A percentile compares a stretch with the other conserved stretches of the same genome.
Conservation (phyloP, 2,797 vertebrate species). For the Melanotaenia pygmaea region DNA sequence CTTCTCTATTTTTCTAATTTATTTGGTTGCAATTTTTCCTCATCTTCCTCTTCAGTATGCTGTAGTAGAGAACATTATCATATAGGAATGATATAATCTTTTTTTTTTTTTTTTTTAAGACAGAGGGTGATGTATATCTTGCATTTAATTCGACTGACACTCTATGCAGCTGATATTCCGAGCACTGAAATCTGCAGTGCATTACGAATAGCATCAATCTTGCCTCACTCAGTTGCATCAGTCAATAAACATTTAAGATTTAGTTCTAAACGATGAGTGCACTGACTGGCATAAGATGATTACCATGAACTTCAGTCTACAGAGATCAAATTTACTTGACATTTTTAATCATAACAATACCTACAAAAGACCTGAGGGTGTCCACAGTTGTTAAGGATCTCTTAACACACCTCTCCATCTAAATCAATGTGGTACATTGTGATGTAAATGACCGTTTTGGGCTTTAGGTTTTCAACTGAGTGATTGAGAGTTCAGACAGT, state of each 20-base stretch:
- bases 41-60: constrained; percentile 17
- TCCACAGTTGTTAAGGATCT: constrained; percentile 66
- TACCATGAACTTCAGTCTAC: constrained; percentile 29
- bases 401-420: constrained; percentile 68
- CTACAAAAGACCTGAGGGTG: constrained; percentile 51
- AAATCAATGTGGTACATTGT: constrained; percentile 73
- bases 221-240: constrained; percentile 38
- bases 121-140: constrained; percentile 52
- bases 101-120: constrained; percentile 53
- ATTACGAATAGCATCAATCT: constrained; percentile 37
- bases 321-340: constrained; percentile 46
- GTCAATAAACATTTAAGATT: constrained; percentile 61
- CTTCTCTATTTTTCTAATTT: constrained; percentile 13
- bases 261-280: constrained; percentile 36
- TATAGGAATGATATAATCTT: constrained; percentile 45
- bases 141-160: constrained; percentile 41
- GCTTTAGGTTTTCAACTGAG: constrained; percentile 68
- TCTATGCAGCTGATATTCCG: constrained; percentile 46
- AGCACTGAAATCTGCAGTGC: constrained; percentile 35
- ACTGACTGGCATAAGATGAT: constrained; percentile 40
- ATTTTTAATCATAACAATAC: constrained; percentile 67
- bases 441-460: constrained; percentile 74
- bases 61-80: constrained; percentile 19
- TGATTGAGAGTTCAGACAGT: constrained; percentile 75
- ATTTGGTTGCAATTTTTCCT: constrained; percentile 3